Base-by-base conservation (phyloP, 1,140 invertebrate species). In the Whitmania pigra region DNA sequence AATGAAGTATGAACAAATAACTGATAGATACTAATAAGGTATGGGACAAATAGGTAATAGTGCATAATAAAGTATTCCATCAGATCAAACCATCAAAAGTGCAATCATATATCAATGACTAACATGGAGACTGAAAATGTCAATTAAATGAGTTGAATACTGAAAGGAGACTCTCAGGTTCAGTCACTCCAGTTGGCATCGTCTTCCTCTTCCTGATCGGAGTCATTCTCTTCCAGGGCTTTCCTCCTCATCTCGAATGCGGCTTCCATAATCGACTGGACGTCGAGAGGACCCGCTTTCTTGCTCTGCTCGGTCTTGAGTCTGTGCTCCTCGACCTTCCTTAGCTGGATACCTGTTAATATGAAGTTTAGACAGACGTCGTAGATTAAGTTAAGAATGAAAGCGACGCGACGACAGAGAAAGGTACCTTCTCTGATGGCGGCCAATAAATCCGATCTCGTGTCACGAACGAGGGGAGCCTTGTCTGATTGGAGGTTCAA, bases 161-260 rank as follows among this genome's bases (percentile, higher is more conserved):
- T 49, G 43, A 49, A 49, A 1, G 43, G 0, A 17, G 43, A 49
- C 43, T 1, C 13, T 49, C 15, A 4, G 2, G 43, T 15, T 54
- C 68, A 69, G n/a, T 72, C 73, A 22, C 70, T 72, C 77, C 76
- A 78, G 53, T 76, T 76, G 57, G 22, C 57, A 67, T 76, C 76
- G n/a, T 79, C 78, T 15, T 77, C 76, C 53, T 78, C 78, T 1
- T 89, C 88, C 15, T 90, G 91, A 77, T 92, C 91, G 29, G 90
- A 90, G 81, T 96, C 93, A 74, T 91, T 93, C 76, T 94, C 89
- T 83, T 97, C 93, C 72, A 97, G 91, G 29, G 92, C 93, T 53
- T 95, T 92, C 40, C 94, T 87, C 49, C 94, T 85, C 77, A 81
- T 79, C 69, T 82, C 80, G 73, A 80, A 78, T 72, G 79, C 80